A percentile compares a stretch with the other conserved stretches of the same genome.
Conservation (phyloP, 2,113 vertebrate genomes). For the Gavia stellata region DNA sequence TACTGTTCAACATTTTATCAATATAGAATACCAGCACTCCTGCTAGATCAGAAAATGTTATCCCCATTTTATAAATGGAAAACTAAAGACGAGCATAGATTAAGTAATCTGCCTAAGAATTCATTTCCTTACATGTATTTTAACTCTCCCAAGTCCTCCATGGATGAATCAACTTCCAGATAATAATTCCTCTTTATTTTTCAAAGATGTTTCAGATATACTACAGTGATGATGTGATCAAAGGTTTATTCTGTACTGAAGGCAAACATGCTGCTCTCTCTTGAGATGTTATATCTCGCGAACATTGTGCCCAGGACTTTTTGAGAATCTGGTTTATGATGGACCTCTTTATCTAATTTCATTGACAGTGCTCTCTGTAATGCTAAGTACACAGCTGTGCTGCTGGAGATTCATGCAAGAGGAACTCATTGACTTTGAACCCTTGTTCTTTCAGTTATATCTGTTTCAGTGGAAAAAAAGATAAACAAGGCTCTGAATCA, state of each 20-base stretch:
- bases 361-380: neutral
- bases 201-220: neutral
- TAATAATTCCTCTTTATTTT: neutral
- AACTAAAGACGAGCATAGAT: neutral
- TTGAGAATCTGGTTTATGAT: neutral
- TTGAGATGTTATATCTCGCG: neutral
- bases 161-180: neutral
- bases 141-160: neutral
- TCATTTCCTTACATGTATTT: neutral
- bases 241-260: neutral
- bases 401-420: neutral
- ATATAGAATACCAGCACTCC: neutral
- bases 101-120: neutral
- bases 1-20: neutral
- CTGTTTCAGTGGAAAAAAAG: neutral
- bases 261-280: neutral
- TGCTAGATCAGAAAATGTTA: neutral
- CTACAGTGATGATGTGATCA: neutral
- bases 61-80: neutral
- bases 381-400: neutral
- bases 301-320: neutral
- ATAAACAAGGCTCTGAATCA: slow-evolving; percentile 12
- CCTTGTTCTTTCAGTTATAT: neutral
- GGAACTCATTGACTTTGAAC: slow-evolving; percentile 42
- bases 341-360: neutral